Evolutionary conservation across 2,888 invertebrate species (phyloP), one percentile per base, ranked within the genome.

Genomic region (Sinhomidia bicolor): DNA sequence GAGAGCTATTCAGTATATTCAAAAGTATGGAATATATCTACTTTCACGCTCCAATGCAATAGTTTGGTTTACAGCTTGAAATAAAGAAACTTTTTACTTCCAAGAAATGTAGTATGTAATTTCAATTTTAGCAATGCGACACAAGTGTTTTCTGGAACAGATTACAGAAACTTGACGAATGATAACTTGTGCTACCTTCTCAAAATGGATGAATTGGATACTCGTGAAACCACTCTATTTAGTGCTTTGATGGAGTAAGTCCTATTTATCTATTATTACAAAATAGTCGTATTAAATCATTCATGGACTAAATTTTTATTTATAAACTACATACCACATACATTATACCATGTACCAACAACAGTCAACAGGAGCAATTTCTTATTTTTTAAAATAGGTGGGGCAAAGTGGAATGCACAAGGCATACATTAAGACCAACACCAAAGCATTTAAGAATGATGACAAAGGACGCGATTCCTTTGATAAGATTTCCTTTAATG

Each of bases 121-220:
- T 79, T 29, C 12, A 60, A n/a, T 76, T 85, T 36, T 51, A 90
- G 90, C 60, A 85, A 90, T 78, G 84, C 86, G n/a, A 23, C 79
- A 17, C 54, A 68, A 23, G 86, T 90, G 10, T 86, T 88, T 29
- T 29, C 84, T 14, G 57, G 71, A 47, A 89, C 86, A 14, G 86
- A 90, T 60, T 90, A 85, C 51, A 44, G 83, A n/a, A 88, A 88
- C n/a, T 80, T 88, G 57, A 81, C 89, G 10, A 68, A 54, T 74
- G 65, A 82, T 9, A 90, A 88, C 65, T 44, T 91, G 17, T 83
- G 71, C 32, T 60, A 78, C 10, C 47, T 91, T 23, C 54, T 91
- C 41, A 83, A 68, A 17, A 85, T 79, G 62, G 88, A 91, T 84
- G 89, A 89, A 47, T 60, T 91, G 79, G 89, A 90, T 60, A 88